Evolutionary conservation across 2,797 vertebrate genomes (phyloP), one percentile per base, ranked within the genome.

Genomic region (Euphonia xanthogaster): DNA sequence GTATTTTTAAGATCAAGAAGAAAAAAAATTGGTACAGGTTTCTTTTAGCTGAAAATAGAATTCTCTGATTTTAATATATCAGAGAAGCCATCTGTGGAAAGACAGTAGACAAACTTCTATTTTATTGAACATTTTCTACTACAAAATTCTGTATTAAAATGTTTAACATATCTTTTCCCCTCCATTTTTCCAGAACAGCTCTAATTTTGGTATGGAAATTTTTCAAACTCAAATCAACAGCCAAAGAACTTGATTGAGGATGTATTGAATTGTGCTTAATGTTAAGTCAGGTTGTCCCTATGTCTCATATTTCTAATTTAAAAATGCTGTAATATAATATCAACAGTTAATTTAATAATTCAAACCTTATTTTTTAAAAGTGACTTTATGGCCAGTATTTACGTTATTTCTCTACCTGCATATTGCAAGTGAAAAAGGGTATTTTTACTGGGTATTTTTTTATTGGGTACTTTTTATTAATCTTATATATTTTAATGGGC

Each of bases 401-500:
- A 75, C n/a, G 33, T 65, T 65, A 93, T 74, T 90, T 84, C 68
- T 68, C 35, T 31, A 68, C 76, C 66, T 82, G 57, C 78, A 80
- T 44, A 75, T 5, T 72, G 30, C 19, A 71, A 80, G 21, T 72
- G 28, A 86, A 88, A 77, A 94, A 92, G 40, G 27, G 58, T 30
- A 40, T 61, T 35, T 71, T 9, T 50, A 55, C 20, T 77, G 18
- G n/a, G 14, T 66, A 30, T 9, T 71, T 92, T 92, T 95, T 93
- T 95, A 82, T 88, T 94, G 22, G n/a, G 13, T 72, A n/a, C 66
- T 93, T 95, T 97, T 93, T 95, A 85, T 88, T 93, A 91, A 75
- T 93, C 84, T 88, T 94, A 88, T 66, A 88, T 70, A 95, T 97
- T 96, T 97, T 94, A 96, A 57, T 74, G 84, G 86, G 94, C 90